Evolutionary conservation across 2,113 vertebrate species (phyloP).

Genomic region (Eublepharis macularius): DNA sequence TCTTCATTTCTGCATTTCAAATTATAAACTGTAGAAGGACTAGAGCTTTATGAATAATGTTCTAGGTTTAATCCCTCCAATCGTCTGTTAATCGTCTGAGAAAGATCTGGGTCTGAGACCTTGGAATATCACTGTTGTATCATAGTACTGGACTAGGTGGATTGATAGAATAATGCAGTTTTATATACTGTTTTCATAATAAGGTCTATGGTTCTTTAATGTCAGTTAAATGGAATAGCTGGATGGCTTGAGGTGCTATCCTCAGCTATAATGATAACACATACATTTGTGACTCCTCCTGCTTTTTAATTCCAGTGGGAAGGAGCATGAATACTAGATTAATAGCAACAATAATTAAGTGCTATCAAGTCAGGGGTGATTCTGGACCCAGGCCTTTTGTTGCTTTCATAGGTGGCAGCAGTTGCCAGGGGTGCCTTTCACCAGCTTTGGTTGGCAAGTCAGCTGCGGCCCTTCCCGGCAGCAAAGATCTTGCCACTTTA

Average conservation of each 20-base stretch:
- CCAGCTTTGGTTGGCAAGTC: too few species aligned
- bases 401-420: too few species aligned
- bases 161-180: not conserved
- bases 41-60: not conserved
- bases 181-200: not conserved
- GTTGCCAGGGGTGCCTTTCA: too few species aligned
- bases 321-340: not conserved
- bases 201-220: not conserved
- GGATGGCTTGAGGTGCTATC: not conserved
- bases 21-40: not conserved
- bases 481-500: too few species aligned
- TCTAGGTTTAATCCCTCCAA: not conserved
- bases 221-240: not conserved
- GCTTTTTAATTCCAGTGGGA: not conserved
- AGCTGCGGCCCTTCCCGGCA: too few species aligned
- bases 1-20: not conserved
- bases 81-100: not conserved
- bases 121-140: too few species aligned
- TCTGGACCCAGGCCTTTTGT: too few species aligned
- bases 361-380: too few species aligned
- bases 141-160: not conserved
- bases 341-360: too few species aligned
- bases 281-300: not conserved
- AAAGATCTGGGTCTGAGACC: too few species aligned
- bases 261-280: not conserved